Conservation (phyloP, 2,113 vertebrate species). For the Abramis brama region DNA sequence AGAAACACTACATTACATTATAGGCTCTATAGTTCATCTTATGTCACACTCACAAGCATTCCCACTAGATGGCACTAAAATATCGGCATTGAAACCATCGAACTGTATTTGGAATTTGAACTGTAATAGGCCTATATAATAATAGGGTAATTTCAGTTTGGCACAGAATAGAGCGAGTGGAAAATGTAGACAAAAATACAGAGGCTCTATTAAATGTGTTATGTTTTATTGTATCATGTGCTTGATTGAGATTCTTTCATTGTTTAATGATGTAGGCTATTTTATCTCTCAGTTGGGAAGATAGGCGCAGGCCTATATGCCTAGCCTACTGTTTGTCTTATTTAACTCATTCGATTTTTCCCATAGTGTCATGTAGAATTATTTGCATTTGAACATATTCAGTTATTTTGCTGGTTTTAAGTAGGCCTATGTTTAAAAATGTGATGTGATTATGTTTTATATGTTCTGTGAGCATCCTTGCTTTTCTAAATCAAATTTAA, state of each 20-base stretch:
- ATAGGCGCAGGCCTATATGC: not conserved
- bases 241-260: not conserved
- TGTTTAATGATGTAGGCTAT: not conserved
- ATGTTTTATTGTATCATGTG: not conserved
- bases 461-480: too few relatives aligned
- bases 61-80: conserved; percentile 26
- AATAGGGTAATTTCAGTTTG: not conserved
- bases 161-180: not conserved
- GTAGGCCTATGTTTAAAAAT: too few relatives aligned
- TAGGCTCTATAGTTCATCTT: too few relatives aligned
- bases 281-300: not conserved
- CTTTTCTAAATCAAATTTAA: too few relatives aligned
- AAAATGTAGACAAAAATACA: not conserved
- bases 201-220: not conserved
- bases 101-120: not conserved
- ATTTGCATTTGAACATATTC: too few relatives aligned
- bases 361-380: not conserved
- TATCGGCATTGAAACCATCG: not conserved
- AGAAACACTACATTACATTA: not conserved
- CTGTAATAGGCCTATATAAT: not conserved
- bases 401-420: too few relatives aligned
- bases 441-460: too few relatives aligned
- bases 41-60: too few relatives aligned
- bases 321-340: not conserved
- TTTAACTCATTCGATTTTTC: not conserved